These are phyloP conservation scores for Sebastes taczanowskii DNA, from an alignment of 2,797 vertebrate species.

Conservation along the genomic window DNA sequence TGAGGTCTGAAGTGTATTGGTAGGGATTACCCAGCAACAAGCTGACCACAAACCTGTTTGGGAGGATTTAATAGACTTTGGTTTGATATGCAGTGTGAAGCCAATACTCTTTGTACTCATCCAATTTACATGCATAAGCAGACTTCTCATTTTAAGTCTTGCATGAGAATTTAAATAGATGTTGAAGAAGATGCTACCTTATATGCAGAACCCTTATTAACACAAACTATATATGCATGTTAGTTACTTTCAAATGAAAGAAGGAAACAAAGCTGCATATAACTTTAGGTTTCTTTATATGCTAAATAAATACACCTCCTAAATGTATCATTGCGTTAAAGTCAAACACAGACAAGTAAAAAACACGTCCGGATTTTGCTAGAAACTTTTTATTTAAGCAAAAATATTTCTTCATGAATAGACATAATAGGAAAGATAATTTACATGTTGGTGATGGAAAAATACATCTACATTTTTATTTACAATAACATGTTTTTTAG, in stretches of 20 bases:
- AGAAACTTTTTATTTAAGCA: constrained; percentile 83
- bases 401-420: constrained; percentile 78
- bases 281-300: no score
- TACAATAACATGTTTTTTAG: constrained; percentile 68
- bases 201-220: no score
- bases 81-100: constrained; percentile 17
- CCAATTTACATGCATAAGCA: background rate
- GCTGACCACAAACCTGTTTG: background rate
- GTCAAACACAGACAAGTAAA: background rate
- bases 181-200: background rate
- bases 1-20: background rate
- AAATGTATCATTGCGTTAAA: background rate
- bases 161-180: background rate
- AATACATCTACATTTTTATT: constrained; percentile 80
- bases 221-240: background rate
- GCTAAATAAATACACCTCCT: background rate
- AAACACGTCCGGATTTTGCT: background rate
- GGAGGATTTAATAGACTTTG: background rate
- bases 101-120: background rate
- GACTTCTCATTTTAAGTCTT: background rate
- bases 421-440: constrained; percentile 82
- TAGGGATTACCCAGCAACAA: background rate
- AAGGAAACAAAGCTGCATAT: background rate
- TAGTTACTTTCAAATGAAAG: background rate
- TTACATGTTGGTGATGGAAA: constrained; percentile 79